Evolutionary conservation across 2,113 vertebrate species (phyloP).

Genomic region (Hippocampus guttulatus): DNA sequence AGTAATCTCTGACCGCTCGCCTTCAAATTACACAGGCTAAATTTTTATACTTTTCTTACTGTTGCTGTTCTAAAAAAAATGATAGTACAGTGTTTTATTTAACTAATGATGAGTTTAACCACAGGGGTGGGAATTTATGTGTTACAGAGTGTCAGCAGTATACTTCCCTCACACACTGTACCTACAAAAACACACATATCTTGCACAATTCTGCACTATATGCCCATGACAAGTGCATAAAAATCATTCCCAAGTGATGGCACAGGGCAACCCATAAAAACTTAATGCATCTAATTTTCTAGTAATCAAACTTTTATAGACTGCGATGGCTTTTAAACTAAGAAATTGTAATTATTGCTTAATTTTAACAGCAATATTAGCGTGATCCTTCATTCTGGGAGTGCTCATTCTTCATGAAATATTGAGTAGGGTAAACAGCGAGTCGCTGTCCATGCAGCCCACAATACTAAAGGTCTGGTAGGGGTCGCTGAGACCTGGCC

Average conservation of each 20-base stretch:
- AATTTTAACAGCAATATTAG: slow-evolving; percentile 91
- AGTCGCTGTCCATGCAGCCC: slow-evolving; percentile 53
- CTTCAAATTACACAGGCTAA: slow-evolving; percentile 29
- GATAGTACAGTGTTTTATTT: slow-evolving; percentile 19
- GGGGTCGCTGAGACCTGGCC: slow-evolving; percentile 54
- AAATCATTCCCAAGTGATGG: slow-evolving; percentile 89
- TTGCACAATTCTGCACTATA: slow-evolving; percentile 62
- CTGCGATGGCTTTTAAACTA: slow-evolving; percentile 94
- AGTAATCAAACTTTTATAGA: slow-evolving; percentile 99
- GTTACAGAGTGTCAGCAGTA: slow-evolving; percentile 54
- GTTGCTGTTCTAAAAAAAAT: slow-evolving; percentile 21
- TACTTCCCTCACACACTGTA: slow-evolving; percentile 28
- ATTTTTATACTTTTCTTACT: slow-evolving; percentile 56
- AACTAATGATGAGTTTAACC: slow-evolving; percentile 44
- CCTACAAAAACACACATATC: slow-evolving; percentile 34
- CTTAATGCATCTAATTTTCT: slow-evolving; percentile 87
- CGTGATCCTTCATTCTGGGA: slow-evolving; percentile 82
- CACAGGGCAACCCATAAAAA: slow-evolving; percentile 93
- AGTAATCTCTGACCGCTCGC: slow-evolving; percentile 34
- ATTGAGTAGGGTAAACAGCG: slow-evolving; percentile 70
- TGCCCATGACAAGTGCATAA: slow-evolving; percentile 80
- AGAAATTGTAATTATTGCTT: slow-evolving; percentile 98
- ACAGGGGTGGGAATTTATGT: slow-evolving; percentile 43
- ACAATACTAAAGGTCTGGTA: slow-evolving; percentile 59
- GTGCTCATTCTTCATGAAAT: slow-evolving; percentile 72